These are phyloP conservation scores for Amphiduros pacificus DNA, from an alignment of 2,888 invertebrate genomes.

Conservation along the genomic window DNA sequence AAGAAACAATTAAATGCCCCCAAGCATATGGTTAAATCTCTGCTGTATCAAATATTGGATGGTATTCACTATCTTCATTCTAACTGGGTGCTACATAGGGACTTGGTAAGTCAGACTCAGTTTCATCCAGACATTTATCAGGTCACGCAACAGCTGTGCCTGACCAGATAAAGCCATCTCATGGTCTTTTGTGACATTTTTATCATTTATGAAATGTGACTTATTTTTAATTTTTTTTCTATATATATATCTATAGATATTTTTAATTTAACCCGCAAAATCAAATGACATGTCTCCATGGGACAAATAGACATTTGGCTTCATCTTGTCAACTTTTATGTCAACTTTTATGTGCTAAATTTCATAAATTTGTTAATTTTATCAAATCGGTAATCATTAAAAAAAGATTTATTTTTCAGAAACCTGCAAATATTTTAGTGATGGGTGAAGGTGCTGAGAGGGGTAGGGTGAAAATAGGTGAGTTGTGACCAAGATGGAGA, in stretches of 20 bases:
- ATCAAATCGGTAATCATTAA: no score
- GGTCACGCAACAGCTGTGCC: no score
- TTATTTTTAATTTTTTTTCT: background rate
- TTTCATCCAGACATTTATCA: no score
- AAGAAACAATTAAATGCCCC: slow-evolving; percentile 95
- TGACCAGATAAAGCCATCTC: no score
- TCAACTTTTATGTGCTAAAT: no score
- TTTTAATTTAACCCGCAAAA: no score
- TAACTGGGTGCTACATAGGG: slow-evolving; percentile 98
- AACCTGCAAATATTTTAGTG: slow-evolving; percentile 98
- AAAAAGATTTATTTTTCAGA: slow-evolving; percentile 69
- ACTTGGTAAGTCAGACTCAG: slow-evolving; percentile 81
- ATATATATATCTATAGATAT: background rate
- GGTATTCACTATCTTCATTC: slow-evolving; percentile 98
- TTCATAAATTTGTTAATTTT: background rate
- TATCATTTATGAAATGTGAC: no score
- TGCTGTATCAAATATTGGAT: slow-evolving; percentile 96
- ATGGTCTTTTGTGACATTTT: no score
- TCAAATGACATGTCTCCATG: no score
- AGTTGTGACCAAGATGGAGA: background rate
- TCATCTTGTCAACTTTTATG: no score
- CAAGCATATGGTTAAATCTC: slow-evolving; percentile 82
- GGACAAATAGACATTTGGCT: no score
- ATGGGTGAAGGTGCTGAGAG: slow-evolving; percentile 98
- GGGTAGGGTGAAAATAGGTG: slow-evolving; percentile 88